These are phyloP conservation scores for Drosophila aldrichi DNA, from an alignment of 2,888 invertebrate species.

Conservation along the genomic window DNA sequence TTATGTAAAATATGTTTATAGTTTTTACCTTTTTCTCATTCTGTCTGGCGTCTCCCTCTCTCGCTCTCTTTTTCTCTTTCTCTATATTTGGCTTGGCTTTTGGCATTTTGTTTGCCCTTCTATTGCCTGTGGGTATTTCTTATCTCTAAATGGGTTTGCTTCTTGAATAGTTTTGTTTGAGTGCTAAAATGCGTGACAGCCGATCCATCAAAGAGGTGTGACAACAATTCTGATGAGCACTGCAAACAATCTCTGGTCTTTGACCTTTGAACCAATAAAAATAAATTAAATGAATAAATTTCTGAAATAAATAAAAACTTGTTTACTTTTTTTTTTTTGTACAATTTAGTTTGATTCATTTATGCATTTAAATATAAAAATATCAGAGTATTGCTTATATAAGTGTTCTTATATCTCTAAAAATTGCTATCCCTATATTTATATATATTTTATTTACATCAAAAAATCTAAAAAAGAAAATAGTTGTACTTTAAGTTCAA, in stretches of 20 bases:
- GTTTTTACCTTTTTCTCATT: neutral
- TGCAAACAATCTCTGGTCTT: constrained; percentile 8
- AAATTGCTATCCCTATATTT: too few species aligned
- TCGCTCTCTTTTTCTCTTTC: neutral
- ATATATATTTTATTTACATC: too few species aligned
- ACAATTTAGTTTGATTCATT: too few species aligned
- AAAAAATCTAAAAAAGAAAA: too few species aligned
- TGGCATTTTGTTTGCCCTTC: constrained; percentile 26
- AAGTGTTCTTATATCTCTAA: too few species aligned
- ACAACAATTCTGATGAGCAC: neutral
- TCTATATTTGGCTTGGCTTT: neutral
- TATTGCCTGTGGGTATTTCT: constrained; percentile 12
- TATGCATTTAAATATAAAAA: too few species aligned
- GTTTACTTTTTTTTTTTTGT: neutral
- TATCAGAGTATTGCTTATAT: too few species aligned
- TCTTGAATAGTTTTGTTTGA: neutral
- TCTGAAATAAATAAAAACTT: neutral
- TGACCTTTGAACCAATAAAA: constrained; percentile 24
- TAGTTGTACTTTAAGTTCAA: too few species aligned
- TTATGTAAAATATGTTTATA: constrained; percentile 41
- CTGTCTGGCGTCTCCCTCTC: neutral
- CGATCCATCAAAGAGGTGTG: constrained; percentile 34
- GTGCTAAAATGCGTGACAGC: constrained; percentile 17
- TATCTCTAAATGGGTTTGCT: constrained; percentile 29
- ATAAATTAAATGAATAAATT: neutral